phyloP scores from a whole-genome alignment of 2,113 vertebrate genomes.

The Polypterus bichir region DNA sequence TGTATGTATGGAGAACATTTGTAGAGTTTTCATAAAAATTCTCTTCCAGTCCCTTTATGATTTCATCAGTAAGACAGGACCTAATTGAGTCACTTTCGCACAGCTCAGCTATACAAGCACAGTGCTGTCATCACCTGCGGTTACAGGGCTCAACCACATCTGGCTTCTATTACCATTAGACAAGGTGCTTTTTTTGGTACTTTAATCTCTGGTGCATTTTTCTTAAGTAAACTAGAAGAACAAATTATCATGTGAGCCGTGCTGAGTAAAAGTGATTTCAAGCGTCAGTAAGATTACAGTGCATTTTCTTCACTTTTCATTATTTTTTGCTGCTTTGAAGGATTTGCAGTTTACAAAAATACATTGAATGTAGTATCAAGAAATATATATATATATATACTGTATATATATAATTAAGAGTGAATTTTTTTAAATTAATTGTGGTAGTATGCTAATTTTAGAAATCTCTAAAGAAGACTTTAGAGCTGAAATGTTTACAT shows the following conservation, averaged over 20 bases:
- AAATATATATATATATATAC: no score
- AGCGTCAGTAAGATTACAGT: constrained; percentile 16
- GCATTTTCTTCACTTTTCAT: no score
- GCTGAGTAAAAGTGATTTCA: constrained; percentile 25
- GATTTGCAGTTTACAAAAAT: no score
- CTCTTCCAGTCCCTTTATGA: constrained; percentile 33
- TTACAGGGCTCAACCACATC: constrained; percentile 63
- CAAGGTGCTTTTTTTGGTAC: constrained; percentile 69
- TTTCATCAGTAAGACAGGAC: constrained; percentile 46
- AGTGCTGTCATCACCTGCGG: constrained; percentile 91
- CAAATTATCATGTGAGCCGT: constrained; percentile 43
- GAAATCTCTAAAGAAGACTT: no score
- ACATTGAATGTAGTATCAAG: no score
- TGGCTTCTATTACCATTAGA: constrained; percentile 73
- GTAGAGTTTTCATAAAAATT: no score
- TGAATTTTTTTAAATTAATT: no score
- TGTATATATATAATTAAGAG: no score
- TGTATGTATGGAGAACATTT: no score
- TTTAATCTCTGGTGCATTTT: constrained; percentile 51
- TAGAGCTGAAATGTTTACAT: no score
- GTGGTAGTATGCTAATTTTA: no score
- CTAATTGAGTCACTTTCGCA: constrained; percentile 50
- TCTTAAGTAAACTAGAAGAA: constrained; percentile 58
- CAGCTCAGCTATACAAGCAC: constrained; percentile 68
- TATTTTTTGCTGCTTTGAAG: no score